Percentiles rank a stretch among this genome's conserved stretches.
These are phyloP conservation scores for Pachycephus smyrnensis DNA, from an alignment of 2,888 invertebrate genomes.

Conservation along the genomic window DNA sequence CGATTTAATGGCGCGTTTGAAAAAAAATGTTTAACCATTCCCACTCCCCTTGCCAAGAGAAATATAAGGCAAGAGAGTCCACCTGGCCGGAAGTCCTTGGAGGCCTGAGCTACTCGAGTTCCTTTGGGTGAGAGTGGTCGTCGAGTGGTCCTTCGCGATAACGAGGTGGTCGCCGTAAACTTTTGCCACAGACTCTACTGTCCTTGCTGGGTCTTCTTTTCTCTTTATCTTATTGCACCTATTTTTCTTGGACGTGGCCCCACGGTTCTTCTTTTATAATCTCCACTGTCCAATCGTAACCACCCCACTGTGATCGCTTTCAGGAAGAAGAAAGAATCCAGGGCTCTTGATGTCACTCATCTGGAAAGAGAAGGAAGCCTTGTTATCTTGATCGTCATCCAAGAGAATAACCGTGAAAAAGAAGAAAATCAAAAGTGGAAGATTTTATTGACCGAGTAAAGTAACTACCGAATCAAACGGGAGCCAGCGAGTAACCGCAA, in stretches of 20 bases:
- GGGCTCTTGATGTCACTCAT: background rate
- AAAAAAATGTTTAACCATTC: background rate
- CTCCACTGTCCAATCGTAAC: background rate
- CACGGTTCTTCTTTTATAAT: background rate
- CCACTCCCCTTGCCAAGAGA: background rate
- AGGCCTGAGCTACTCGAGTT: background rate
- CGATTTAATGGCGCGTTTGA: background rate
- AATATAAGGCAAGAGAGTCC: background rate
- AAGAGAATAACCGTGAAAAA: background rate
- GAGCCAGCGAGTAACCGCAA: background rate
- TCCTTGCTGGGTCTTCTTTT: background rate
- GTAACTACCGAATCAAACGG: background rate
- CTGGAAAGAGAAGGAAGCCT: background rate
- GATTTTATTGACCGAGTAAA: background rate
- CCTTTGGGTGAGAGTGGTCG: background rate
- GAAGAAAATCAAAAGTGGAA: background rate
- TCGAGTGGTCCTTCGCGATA: background rate
- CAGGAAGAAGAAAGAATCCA: background rate
- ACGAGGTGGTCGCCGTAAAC: background rate
- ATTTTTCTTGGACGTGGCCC: background rate
- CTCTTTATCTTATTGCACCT: background rate
- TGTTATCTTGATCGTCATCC: background rate
- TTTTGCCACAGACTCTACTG: background rate
- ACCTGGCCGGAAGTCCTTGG: background rate
- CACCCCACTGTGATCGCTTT: background rate